Base-by-base conservation (phyloP, 1,140 invertebrate genomes). In the Pinna nobilis region DNA sequence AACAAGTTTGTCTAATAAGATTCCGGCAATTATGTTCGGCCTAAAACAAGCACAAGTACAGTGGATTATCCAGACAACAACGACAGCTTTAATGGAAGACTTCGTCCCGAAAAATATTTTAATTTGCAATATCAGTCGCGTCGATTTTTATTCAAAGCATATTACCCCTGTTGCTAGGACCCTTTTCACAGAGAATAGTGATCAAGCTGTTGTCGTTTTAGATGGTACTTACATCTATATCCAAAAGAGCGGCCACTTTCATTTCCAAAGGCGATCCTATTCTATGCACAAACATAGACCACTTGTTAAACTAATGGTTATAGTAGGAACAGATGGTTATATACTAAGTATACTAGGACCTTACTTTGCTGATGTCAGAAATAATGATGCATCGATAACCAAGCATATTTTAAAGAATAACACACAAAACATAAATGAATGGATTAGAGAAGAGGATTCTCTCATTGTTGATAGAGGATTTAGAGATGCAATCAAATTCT, bases 301-400 rank as follows among this genome's bases (percentile, higher is more conserved):
- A 41, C 51, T 70, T 28, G 30, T 63, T 6, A 70, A 70, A 32
- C 69, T 59, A 30, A 63, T 70, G 68, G 37, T 70, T 2, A 41
- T 70, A n/a, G 47, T 63, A 3, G 28, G 25, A 51, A 63, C 69
- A 25, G 57, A 60, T 70, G 44, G 60, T n/a, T 41, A 70, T 32
- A 61, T 53, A 60, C 18, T 70, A 7, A 28, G n/a, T 23, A 33
- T 64, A 13, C 32, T 63, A n/a, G 69, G 69, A 33, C 69, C 47
- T 9, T 70, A 63, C 28, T 30, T 63, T 13, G 59, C 69, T 13
- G 60, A 63, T 44, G 3, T 13, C 11, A 53, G 28, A 33, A 63
- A 70, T 13, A 64, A 55, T 64, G 59, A 71, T 41, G 59, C 60
- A 32, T 15, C 6, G n/a, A 37, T 60, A 13, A 59, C 55, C 6